Conservation (phyloP, 1,140 invertebrate species). For the Scaptomyza pallida region DNA sequence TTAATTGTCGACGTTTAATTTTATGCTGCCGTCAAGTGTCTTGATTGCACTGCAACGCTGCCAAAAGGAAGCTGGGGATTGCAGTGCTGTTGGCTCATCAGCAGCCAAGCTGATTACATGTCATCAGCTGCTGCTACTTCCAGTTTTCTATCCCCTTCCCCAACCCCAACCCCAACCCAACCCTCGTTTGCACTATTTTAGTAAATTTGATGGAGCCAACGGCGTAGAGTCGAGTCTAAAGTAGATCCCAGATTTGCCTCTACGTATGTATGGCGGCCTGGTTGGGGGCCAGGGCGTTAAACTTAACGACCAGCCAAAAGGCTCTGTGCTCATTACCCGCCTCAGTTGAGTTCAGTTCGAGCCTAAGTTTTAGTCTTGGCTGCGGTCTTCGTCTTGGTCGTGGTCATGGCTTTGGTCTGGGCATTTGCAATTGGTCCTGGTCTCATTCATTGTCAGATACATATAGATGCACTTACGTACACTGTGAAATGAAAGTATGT, state of each 20-base stretch:
- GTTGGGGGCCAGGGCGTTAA: slow-evolving; percentile 33
- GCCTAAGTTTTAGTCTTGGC: too few species aligned
- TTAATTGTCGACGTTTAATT: slow-evolving; percentile 51
- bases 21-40: slow-evolving; percentile 41
- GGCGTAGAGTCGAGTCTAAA: too few species aligned
- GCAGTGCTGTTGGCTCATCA: slow-evolving; percentile 12
- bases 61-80: background rate
- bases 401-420: background rate
- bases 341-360: too few species aligned
- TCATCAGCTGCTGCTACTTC: slow-evolving; percentile 43
- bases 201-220: slow-evolving; percentile 54
- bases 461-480: background rate
- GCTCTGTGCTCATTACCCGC: slow-evolving; percentile 35
- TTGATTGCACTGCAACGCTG: slow-evolving; percentile 25
- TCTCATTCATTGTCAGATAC: slow-evolving; percentile 1
- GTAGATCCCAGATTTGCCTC: too few species aligned
- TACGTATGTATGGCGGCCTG: slow-evolving; percentile 25
- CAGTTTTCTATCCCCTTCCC: background rate
- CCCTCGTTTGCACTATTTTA: slow-evolving; percentile 37
- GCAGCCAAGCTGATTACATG: slow-evolving; percentile 43
- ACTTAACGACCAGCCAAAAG: slow-evolving; percentile 46
- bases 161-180: too few species aligned
- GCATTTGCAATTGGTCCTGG: background rate
- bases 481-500: background rate
- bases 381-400: background rate